A percentile compares a stretch with the other conserved stretches of the same genome.
These are phyloP conservation scores for Tragelaphus buxtoni DNA, from an alignment of 2,113 vertebrate species.

Conservation along the genomic window DNA sequence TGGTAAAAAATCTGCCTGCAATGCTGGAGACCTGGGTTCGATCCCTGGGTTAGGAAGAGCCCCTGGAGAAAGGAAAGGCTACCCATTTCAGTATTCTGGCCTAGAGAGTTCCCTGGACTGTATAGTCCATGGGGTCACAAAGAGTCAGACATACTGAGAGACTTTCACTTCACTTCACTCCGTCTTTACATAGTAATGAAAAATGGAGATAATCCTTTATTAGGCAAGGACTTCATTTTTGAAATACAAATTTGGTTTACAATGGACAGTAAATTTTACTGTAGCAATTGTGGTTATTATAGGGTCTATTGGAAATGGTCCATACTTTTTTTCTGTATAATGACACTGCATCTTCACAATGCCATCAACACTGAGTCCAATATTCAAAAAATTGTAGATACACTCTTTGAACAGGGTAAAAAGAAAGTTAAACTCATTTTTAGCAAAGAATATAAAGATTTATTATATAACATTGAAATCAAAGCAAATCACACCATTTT, in stretches of 20 bases:
- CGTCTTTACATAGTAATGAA: conserved; percentile 65
- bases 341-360: not conserved
- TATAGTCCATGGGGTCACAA: not conserved
- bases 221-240: conserved; percentile 58
- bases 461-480: conserved; percentile 1
- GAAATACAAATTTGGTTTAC: conserved; percentile 47
- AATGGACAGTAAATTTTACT: not conserved
- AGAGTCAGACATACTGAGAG: not conserved
- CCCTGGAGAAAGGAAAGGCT: not conserved
- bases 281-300: not conserved
- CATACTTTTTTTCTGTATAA: not conserved
- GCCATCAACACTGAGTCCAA: not conserved
- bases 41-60: not conserved
- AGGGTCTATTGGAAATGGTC: not conserved
- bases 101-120: not conserved
- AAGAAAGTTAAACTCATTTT: not conserved
- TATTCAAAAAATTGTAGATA: not conserved
- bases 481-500: not conserved
- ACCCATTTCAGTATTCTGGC: not conserved
- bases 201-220: conserved; percentile 54
- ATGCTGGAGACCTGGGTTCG: not conserved
- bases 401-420: not conserved
- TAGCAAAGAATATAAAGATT: conserved; percentile 8
- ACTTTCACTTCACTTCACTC: not conserved
- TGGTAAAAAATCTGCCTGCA: not conserved